phyloP scores from a whole-genome alignment of 1,140 invertebrate genomes.

The Papilio dardanus region DNA sequence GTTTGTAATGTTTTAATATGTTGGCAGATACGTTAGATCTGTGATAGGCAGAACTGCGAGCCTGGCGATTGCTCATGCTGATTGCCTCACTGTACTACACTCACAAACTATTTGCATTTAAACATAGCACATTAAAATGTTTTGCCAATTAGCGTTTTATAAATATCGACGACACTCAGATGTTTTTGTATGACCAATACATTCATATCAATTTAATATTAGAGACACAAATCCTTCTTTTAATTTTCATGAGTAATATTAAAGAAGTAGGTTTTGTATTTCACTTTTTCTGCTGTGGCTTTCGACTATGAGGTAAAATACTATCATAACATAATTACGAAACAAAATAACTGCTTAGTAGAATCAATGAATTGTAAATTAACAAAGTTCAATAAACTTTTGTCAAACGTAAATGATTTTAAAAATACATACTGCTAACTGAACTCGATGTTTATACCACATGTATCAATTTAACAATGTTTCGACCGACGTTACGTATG shows the following conservation, averaged over 20 bases:
- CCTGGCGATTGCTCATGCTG: slow-evolving; percentile 14
- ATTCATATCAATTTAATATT: background rate
- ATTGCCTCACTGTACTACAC: slow-evolving; percentile 17
- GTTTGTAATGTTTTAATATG: background rate
- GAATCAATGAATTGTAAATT: background rate
- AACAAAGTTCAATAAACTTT: slow-evolving; percentile 24
- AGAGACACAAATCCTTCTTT: background rate
- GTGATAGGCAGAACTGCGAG: background rate
- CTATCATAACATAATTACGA: background rate
- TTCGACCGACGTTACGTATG: slow-evolving; percentile 20
- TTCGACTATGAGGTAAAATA: no score
- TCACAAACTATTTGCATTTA: slow-evolving; percentile 3
- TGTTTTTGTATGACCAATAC: slow-evolving; percentile 15
- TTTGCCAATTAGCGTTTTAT: slow-evolving; percentile 13
- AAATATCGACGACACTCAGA: slow-evolving; percentile 10
- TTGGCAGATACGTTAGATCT: background rate
- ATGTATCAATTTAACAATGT: slow-evolving; percentile 28
- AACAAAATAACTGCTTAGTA: background rate
- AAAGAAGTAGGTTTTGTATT: background rate
- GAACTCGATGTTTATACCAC: slow-evolving; percentile 11
- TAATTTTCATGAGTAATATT: background rate
- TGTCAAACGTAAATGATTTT: slow-evolving; percentile 5
- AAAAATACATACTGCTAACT: slow-evolving; percentile 19
- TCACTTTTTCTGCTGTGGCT: no score
- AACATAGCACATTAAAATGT: slow-evolving; percentile 18